Conservation (phyloP, 2,888 invertebrate species). For the Octonoba sinensis region DNA sequence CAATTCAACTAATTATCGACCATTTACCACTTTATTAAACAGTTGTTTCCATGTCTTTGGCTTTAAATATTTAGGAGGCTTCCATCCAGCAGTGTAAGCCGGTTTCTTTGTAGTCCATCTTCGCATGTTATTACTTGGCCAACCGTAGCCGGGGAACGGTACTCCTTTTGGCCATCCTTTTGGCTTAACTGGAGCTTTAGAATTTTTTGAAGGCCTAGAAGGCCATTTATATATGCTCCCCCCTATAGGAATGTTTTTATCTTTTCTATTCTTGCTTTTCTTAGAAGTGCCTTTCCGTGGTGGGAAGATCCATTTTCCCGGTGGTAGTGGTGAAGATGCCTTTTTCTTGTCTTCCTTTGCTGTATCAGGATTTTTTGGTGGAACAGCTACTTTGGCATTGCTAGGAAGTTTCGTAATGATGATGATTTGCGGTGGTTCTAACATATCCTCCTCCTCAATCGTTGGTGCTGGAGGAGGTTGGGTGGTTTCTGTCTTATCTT, state of each 20-base stretch:
- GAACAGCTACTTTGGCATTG: slow-evolving; percentile 3
- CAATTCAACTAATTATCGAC: slow-evolving; percentile 7
- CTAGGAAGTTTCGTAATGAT: slow-evolving; percentile 43
- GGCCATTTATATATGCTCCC: slow-evolving; percentile 11
- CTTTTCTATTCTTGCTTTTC: slow-evolving; percentile 36
- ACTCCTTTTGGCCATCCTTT: slow-evolving; percentile 48
- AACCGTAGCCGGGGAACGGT: slow-evolving; percentile 28
- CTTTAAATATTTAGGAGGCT: slow-evolving; percentile 33
- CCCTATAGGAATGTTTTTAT: slow-evolving; percentile 10
- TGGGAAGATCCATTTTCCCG: slow-evolving; percentile 25
- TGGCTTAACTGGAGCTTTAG: neutral
- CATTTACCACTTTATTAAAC: slow-evolving; percentile 43
- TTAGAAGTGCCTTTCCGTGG: slow-evolving; percentile 35
- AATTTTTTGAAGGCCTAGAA: slow-evolving; percentile 11
- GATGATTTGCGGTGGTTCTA: slow-evolving; percentile 39
- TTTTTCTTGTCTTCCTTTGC: slow-evolving; percentile 11
- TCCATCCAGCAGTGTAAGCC: slow-evolving; percentile 18
- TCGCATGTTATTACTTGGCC: slow-evolving; percentile 37
- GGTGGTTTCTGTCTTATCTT: slow-evolving; percentile 28
- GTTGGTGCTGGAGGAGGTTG: slow-evolving; percentile 13
- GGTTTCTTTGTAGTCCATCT: slow-evolving; percentile 45
- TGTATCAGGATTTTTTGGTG: neutral
- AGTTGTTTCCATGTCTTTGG: slow-evolving; percentile 46
- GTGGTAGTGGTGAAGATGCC: slow-evolving; percentile 9
- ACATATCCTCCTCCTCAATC: slow-evolving; percentile 20